Percentiles rank a stretch among this genome's conserved stretches.
Evolutionary conservation across 2,888 invertebrate genomes (phyloP).

Genomic region (Sminthurinus aureus): DNA sequence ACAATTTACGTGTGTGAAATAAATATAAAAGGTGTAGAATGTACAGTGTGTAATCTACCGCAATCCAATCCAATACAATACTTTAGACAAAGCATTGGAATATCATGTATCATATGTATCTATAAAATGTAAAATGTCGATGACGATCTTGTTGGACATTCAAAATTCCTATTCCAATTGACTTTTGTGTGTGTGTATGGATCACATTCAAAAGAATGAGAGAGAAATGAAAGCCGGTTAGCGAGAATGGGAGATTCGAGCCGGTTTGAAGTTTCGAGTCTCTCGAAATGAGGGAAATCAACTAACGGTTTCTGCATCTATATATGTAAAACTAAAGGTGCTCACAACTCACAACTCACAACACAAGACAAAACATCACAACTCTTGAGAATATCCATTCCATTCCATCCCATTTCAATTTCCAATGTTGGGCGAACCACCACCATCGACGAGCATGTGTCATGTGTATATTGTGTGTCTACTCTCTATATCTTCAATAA

Average conservation of each 20-base stretch:
- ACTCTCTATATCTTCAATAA: background rate
- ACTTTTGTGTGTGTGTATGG: too few species aligned
- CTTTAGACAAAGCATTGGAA: too few species aligned
- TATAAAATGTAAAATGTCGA: too few species aligned
- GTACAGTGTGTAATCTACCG: too few species aligned
- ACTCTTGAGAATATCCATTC: background rate
- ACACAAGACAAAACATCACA: too few species aligned
- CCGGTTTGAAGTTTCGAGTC: constrained; percentile 36
- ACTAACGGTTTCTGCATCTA: constrained; percentile 27
- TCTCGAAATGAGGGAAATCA: constrained; percentile 34
- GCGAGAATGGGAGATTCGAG: constrained; percentile 36
- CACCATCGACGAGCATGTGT: background rate
- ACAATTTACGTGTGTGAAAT: too few species aligned
- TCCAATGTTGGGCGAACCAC: background rate
- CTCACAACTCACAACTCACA: background rate
- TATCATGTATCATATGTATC: too few species aligned
- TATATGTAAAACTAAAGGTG: background rate
- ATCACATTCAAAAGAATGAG: constrained; percentile 1
- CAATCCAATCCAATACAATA: too few species aligned
- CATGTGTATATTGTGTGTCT: background rate
- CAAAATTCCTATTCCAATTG: too few species aligned
- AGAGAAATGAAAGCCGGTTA: constrained; percentile 29
- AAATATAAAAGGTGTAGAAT: too few species aligned
- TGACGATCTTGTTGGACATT: too few species aligned
- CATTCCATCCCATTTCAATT: background rate